Evolutionary conservation across 53 echinoderm and acorn worm genomes (phyloP).

Genomic region (Zoroaster sp.): DNA sequence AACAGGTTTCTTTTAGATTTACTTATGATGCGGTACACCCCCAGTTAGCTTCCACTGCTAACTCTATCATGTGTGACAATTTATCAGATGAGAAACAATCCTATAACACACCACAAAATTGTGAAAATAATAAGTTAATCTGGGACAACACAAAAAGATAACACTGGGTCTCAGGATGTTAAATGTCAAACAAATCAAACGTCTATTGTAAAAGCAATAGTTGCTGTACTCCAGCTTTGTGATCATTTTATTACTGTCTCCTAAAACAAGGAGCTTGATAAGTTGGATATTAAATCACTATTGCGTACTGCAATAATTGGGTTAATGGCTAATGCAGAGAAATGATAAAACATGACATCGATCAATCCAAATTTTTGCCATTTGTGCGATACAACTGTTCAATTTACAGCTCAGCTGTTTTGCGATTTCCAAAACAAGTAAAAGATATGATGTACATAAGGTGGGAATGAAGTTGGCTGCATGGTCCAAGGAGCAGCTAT

Average conservation of each 20-base stretch:
- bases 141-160: not conserved
- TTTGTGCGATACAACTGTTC: not conserved
- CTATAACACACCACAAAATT: not conserved
- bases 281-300: not conserved
- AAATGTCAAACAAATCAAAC: constrained; percentile 5
- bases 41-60: constrained; percentile 2
- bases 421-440: not conserved
- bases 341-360: not conserved
- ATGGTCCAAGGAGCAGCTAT: not conserved
- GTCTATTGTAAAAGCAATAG: not conserved
- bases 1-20: too few relatives aligned
- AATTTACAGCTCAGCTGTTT: not conserved
- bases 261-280: constrained; percentile 11
- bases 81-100: not conserved
- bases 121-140: constrained; percentile 1
- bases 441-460: not conserved
- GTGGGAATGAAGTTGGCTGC: not conserved
- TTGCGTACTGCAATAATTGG: constrained; percentile 22
- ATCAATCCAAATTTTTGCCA: not conserved
- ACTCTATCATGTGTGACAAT: not conserved
- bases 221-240: not conserved
- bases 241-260: not conserved
- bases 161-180: not conserved
- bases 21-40: not conserved
- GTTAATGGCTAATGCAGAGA: not conserved